phyloP scores from a whole-genome alignment of 2,113 vertebrate species.

The Herpailurus yagouaroundi region DNA sequence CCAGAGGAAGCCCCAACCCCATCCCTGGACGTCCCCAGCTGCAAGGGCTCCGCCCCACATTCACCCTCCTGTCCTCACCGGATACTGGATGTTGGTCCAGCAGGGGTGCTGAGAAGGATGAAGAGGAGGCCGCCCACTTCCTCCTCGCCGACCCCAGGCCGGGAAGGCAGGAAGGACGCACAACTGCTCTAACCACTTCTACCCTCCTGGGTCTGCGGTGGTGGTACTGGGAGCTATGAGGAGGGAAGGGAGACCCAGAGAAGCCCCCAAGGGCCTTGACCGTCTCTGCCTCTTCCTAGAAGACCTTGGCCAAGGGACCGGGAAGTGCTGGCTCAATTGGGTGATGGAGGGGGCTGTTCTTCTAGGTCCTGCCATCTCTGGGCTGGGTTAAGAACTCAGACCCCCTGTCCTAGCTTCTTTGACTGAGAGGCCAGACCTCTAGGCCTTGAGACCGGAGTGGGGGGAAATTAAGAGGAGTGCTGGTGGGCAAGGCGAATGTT shows the following conservation, averaged over 20 bases:
- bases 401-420: not conserved
- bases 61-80: not conserved
- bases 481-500: not conserved
- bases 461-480: not conserved
- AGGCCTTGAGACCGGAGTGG: not conserved
- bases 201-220: not conserved
- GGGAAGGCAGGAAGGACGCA: not conserved
- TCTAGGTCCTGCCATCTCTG: not conserved
- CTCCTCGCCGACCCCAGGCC: not conserved
- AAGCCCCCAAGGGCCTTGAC: not conserved
- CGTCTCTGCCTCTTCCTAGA: not conserved
- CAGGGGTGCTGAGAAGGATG: not conserved
- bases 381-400: not conserved
- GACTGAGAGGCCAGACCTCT: not conserved
- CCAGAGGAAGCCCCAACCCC: not conserved
- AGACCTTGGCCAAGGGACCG: not conserved
- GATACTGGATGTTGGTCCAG: not conserved
- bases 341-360: not conserved
- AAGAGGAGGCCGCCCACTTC: not conserved
- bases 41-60: not conserved
- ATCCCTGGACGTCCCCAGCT: not conserved
- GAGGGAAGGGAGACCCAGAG: not conserved
- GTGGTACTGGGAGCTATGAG: not conserved
- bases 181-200: not conserved
- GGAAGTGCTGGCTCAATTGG: no score